Conservation (phyloP, 2,113 vertebrate species). For the Andinoacara biseriatus region DNA sequence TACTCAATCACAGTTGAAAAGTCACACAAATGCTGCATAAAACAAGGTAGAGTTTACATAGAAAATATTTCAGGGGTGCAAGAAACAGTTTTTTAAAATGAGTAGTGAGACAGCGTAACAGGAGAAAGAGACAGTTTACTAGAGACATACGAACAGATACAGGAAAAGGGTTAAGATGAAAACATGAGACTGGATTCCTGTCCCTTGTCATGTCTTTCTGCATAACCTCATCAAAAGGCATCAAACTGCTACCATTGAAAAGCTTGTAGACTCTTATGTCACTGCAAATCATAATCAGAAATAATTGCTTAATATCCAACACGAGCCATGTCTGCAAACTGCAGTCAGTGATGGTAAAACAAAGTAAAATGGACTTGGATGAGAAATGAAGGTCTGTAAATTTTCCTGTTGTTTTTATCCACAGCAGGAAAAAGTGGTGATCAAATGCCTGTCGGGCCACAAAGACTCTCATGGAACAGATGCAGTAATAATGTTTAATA, state of each 20-base stretch:
- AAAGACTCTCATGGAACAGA: background rate
- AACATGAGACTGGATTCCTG: background rate
- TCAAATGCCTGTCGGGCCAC: background rate
- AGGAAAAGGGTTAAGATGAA: background rate
- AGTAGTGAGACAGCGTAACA: slow-evolving; percentile 49
- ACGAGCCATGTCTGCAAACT: background rate
- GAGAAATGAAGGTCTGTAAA: background rate
- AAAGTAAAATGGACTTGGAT: background rate
- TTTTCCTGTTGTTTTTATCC: background rate
- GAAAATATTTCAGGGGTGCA: background rate
- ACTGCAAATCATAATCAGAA: background rate
- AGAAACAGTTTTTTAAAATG: slow-evolving; percentile 1
- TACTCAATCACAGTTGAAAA: background rate
- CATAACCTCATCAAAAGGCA: background rate
- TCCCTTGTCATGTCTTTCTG: background rate
- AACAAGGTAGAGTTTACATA: background rate
- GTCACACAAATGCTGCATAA: background rate
- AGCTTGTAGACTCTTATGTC: background rate
- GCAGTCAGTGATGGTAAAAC: background rate
- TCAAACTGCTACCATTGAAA: background rate
- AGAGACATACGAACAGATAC: slow-evolving; percentile 7
- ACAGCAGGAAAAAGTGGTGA: background rate
- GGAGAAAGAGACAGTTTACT: slow-evolving; percentile 22
- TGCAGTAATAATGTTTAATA: background rate
- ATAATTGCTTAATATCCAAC: background rate